Percentiles rank a stretch among this genome's conserved stretches.
Conservation (phyloP, 2,797 vertebrate species). For the Forpus xanthops region DNA sequence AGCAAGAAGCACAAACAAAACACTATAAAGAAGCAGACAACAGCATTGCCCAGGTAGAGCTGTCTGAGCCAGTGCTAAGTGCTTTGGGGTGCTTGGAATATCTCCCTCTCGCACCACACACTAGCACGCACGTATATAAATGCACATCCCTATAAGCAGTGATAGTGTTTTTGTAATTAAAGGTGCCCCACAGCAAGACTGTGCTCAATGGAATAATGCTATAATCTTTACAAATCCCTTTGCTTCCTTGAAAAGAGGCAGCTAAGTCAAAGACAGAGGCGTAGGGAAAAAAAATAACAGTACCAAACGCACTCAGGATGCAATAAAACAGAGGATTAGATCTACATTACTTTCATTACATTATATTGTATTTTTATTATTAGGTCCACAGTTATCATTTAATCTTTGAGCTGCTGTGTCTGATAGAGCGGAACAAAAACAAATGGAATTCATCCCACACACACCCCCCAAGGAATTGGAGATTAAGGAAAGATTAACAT, state of each 20-base stretch:
- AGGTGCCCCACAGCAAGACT: constrained; percentile 82
- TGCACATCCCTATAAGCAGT: constrained; percentile 47
- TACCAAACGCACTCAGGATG: constrained; percentile 78
- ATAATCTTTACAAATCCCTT: constrained; percentile 84
- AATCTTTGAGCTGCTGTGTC: constrained; percentile 73
- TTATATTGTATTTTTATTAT: constrained; percentile 79
- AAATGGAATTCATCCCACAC: constrained; percentile 67
- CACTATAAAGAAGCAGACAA: background rate
- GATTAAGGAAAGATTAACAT: constrained; percentile 74
- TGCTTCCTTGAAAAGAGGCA: constrained; percentile 77
- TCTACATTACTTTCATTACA: constrained; percentile 75
- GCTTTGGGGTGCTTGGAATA: background rate
- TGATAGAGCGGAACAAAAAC: constrained; percentile 77
- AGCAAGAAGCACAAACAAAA: background rate
- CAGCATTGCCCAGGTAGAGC: background rate
- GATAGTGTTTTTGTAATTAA: constrained; percentile 86
- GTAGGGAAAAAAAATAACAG: constrained; percentile 69
- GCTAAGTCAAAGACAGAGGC: constrained; percentile 74
- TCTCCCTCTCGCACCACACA: background rate
- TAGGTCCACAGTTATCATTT: constrained; percentile 77
- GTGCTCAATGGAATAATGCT: constrained; percentile 75
- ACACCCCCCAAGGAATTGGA: constrained; percentile 61
- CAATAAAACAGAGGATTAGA: constrained; percentile 76
- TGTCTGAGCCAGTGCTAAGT: background rate
- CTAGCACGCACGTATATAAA: background rate